A percentile compares a stretch with the other conserved stretches of the same genome.
Conservation (phyloP, 2,113 vertebrate genomes). For the Rhinichthys klamathensis region DNA sequence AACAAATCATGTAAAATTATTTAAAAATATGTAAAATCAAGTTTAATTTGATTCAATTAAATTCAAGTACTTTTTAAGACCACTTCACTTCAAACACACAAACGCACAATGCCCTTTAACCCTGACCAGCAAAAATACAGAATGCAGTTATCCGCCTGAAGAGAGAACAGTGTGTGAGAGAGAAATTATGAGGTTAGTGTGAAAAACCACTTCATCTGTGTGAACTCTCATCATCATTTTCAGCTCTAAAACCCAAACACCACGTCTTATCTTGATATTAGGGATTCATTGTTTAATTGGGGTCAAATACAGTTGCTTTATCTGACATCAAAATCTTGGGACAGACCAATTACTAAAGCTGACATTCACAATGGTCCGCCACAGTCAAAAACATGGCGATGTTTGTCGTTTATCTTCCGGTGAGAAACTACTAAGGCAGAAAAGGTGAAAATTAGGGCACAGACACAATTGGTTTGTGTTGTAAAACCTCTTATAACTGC, state of each 20-base stretch:
- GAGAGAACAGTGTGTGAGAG: not conserved
- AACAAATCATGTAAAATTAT: not conserved
- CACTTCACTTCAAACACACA: not conserved
- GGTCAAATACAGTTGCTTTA: not conserved
- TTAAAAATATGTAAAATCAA: not conserved
- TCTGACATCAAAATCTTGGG: not conserved
- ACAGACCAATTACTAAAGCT: not conserved
- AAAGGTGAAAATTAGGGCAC: not conserved
- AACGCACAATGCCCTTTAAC: slow-evolving; percentile 7
- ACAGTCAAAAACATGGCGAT: not conserved
- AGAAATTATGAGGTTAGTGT: not conserved
- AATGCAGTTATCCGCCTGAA: not conserved
- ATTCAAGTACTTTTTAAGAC: too few relatives aligned
- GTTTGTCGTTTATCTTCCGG: not conserved
- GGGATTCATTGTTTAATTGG: not conserved
- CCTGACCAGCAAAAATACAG: not conserved
- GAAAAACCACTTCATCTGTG: not conserved
- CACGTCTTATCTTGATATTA: not conserved
- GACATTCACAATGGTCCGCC: not conserved
- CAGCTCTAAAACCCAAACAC: not conserved
- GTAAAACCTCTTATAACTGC: not conserved
- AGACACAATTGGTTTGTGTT: not conserved
- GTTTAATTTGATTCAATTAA: too few relatives aligned
- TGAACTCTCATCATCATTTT: slow-evolving; percentile 7
- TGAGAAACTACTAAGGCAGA: not conserved